These are phyloP conservation scores for Andrena hattorfiana DNA, from an alignment of 2,888 invertebrate species.

Conservation along the genomic window DNA sequence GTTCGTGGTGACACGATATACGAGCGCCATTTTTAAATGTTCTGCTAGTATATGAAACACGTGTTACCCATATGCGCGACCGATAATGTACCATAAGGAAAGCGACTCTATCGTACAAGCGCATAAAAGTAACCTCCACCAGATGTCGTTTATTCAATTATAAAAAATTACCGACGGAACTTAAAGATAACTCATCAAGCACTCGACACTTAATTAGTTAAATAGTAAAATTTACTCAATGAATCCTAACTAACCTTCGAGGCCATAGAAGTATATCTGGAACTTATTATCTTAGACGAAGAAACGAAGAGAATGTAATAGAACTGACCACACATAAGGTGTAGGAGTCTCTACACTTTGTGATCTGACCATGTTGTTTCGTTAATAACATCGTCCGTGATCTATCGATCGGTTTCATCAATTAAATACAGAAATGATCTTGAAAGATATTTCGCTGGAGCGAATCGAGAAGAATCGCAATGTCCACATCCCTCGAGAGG, in stretches of 20 bases:
- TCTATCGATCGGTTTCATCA: not conserved
- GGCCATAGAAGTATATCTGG: not conserved
- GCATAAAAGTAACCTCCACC: not conserved
- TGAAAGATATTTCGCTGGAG: constrained; percentile 16
- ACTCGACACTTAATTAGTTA: no score
- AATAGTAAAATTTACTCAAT: no score
- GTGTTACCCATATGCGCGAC: not conserved
- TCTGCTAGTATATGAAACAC: not conserved
- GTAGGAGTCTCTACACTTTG: no score
- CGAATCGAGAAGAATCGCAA: constrained; percentile 10
- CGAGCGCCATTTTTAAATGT: constrained; percentile 74
- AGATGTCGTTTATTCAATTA: not conserved
- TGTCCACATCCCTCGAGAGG: constrained; percentile 25
- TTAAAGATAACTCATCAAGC: not conserved
- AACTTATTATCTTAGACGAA: not conserved
- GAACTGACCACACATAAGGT: no score
- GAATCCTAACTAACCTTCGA: no score
- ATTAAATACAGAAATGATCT: not conserved
- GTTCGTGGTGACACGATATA: constrained; percentile 68
- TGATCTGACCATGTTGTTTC: not conserved
- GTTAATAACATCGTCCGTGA: not conserved
- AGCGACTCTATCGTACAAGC: not conserved
- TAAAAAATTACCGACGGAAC: not conserved
- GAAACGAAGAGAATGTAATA: not conserved
- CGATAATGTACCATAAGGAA: constrained; percentile 6